Evolutionary conservation across 2,113 vertebrate species (phyloP).

Genomic region (Erythrocercus mccallii): DNA sequence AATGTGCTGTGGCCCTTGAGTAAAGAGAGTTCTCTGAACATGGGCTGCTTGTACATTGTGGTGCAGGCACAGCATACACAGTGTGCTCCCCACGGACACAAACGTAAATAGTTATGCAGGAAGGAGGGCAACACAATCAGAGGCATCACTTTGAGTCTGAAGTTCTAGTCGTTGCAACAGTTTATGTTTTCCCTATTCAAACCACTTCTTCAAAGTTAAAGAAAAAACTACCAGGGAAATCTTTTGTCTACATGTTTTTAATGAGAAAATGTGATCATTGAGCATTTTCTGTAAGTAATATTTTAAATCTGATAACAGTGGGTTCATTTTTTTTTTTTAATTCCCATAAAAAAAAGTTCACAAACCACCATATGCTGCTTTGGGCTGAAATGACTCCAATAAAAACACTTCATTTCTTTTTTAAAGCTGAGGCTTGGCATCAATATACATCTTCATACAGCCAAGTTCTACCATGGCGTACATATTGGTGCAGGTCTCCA

Average conservation of each 20-base stretch:
- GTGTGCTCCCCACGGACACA: accelerated
- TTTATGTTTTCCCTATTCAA: not conserved
- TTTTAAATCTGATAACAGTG: not conserved
- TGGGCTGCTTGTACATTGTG: not conserved
- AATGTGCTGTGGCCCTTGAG: too few species aligned
- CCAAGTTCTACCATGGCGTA: not conserved
- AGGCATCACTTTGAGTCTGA: not conserved
- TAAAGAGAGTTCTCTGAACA: not conserved
- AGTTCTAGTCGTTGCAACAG: not conserved
- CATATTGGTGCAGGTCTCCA: not conserved
- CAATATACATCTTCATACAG: not conserved
- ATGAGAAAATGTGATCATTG: not conserved
- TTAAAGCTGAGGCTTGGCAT: not conserved
- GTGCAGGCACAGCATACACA: accelerated
- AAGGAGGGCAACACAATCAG: not conserved
- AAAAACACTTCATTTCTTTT: not conserved
- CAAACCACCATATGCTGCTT: not conserved
- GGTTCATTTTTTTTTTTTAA: too few species aligned
- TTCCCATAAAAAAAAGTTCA: accelerated
- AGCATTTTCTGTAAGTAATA: not conserved
- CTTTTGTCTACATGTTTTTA: not conserved
- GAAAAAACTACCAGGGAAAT: not conserved
- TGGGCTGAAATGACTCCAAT: not conserved
- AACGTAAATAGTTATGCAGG: not conserved
- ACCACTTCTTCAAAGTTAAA: not conserved